These are phyloP conservation scores for Cacoxenus indagator DNA, from an alignment of 2,888 invertebrate species.

Conservation along the genomic window DNA sequence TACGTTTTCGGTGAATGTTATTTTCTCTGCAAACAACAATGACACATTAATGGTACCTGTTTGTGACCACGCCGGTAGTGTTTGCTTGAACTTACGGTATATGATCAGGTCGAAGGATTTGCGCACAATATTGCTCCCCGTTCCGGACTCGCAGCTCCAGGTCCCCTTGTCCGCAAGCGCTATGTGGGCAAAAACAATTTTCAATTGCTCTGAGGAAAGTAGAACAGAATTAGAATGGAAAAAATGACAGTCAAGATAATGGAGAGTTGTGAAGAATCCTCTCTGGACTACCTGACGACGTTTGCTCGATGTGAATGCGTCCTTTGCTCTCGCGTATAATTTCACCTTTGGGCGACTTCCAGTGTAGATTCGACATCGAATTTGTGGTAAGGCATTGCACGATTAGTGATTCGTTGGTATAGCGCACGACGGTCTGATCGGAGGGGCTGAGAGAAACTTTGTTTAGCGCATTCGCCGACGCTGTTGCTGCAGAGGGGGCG, in stretches of 20 bases:
- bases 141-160: conserved; percentile 70
- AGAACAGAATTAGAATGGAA: not conserved
- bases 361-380: conserved; percentile 62
- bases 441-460: conserved; percentile 65
- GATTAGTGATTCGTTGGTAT: conserved; percentile 71
- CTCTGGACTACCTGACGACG: conserved; percentile 62
- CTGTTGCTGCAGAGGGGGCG: conserved; percentile 48
- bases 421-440: conserved; percentile 68
- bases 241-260: conserved; percentile 8
- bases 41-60: conserved; percentile 51
- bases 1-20: conserved; percentile 74
- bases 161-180: conserved; percentile 71
- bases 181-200: conserved; percentile 72
- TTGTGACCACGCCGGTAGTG: not conserved
- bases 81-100: conserved; percentile 67
- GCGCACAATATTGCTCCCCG: conserved; percentile 31
- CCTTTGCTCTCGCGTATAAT: conserved; percentile 69
- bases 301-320: conserved; percentile 70
- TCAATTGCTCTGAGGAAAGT: conserved; percentile 62
- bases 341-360: conserved; percentile 70
- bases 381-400: conserved; percentile 67
- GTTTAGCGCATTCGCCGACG: conserved; percentile 62
- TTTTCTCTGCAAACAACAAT: conserved; percentile 70
- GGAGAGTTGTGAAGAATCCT: too few relatives aligned
- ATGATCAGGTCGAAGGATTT: conserved; percentile 70